A percentile compares a stretch with the other conserved stretches of the same genome.
phyloP scores from a whole-genome alignment of 2,888 invertebrate species.

The Carterocephalus palaemon region DNA sequence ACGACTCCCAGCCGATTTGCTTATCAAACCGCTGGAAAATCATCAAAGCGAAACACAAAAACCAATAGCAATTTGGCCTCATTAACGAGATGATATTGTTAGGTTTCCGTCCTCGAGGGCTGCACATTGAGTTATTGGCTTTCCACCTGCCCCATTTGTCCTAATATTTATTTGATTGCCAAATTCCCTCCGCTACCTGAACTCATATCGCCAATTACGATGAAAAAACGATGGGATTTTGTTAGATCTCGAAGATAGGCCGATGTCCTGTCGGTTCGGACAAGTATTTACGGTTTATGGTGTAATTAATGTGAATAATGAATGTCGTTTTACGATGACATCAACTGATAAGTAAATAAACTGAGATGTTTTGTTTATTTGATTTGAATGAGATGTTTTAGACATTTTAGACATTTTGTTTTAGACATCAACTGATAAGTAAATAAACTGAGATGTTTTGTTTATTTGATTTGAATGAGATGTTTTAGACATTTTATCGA shows the following conservation, averaged over 20 bases:
- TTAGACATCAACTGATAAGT: conserved; percentile 16
- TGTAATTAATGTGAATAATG: conserved; percentile 22
- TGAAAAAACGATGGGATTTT: conserved; percentile 34
- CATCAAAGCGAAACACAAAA: conserved; percentile 9
- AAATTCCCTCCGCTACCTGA: conserved; percentile 47
- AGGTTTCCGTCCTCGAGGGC: conserved; percentile 34
- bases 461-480: no score
- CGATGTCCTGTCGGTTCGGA: conserved; percentile 26
- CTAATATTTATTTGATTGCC: conserved; percentile 77
- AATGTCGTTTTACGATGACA: conserved; percentile 11
- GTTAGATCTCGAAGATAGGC: conserved; percentile 33
- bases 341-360: conserved; percentile 6
- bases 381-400: no score
- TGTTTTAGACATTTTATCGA: no score
- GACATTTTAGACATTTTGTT: no score
- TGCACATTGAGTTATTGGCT: conserved; percentile 47
- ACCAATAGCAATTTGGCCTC: conserved; percentile 35
- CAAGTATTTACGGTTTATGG: conserved; percentile 40
- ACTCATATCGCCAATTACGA: conserved; percentile 37
- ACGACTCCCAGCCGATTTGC: background rate
- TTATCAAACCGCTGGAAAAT: background rate
- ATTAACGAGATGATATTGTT: conserved; percentile 35
- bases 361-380: conserved; percentile 4
- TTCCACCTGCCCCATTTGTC: conserved; percentile 58
- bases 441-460: background rate